Base-by-base conservation (phyloP, 2,113 vertebrate species). In the Hydrochoerus hydrochaeris region DNA sequence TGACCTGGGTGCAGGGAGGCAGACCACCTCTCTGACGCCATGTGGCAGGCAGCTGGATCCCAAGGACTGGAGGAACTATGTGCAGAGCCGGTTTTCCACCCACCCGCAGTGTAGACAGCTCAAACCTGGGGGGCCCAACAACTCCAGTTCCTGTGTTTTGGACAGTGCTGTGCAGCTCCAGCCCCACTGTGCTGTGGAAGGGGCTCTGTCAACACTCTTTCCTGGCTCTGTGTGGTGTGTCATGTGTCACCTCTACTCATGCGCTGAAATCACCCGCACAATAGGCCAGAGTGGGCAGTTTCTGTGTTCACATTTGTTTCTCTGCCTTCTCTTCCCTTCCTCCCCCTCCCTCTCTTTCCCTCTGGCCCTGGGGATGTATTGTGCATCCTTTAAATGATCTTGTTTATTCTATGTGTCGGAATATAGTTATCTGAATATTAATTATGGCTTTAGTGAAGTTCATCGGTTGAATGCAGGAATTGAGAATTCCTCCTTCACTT, bases 401-500 rank as follows among this genome's bases (percentile, higher is more conserved):
- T 98, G 98, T 98, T 99, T 98, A 98, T 98, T 98, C 95, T 98
- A 94, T 83, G 91, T 97, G 97, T 98, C 7, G 20, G 97, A 98
- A 98, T 99, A 98, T 97, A 99, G 98, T 98, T 98, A 98, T 99
- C 99, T 98, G 98, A 99, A 98, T 99, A 99, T 99, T 99, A 99
- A 99, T 99, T 98, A 98, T 94, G 97, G 97, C 94, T 98, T 98
- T 98, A 97, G 98, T 98, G 98, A 98, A 98, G 98, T 98, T 99
- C 98, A 98, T 98, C 52, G 90, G 98, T 96, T 98, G 98, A 98
- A 98, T 98, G 97, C 97, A 97, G 98, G 98, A 98, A 98, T 98
- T 98, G 97, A 98, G 98, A 98, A 98, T 98, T 98, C 98, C 98
- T 98, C 97, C 97, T 98, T 98, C 97, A 60, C 98, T 98, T 77